phyloP scores from a whole-genome alignment of 1,140 invertebrate genomes.

The Fragariocoptes setiger region DNA sequence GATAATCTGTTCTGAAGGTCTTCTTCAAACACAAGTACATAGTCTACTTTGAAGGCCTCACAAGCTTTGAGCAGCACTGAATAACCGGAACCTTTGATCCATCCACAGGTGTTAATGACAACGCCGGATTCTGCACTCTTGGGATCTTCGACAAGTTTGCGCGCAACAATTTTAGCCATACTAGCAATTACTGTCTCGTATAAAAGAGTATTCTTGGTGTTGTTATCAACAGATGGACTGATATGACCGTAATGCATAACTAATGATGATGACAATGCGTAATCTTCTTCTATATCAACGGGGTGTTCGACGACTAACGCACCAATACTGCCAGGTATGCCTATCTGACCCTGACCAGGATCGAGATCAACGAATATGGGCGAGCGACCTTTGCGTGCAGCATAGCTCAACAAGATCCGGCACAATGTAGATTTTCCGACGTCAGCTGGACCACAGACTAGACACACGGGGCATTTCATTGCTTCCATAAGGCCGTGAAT shows the following conservation, averaged over 20 bases:
- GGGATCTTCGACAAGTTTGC: constrained; percentile 8
- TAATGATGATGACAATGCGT: constrained; percentile 56
- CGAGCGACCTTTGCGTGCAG: constrained; percentile 40
- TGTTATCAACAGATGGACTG: constrained; percentile 31
- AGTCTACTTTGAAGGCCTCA: constrained; percentile 71
- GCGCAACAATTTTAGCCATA: constrained; percentile 46
- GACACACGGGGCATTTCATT: constrained; percentile 25
- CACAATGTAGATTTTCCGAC: constrained; percentile 84
- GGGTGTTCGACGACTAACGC: constrained; percentile 62
- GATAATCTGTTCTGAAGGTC: constrained; percentile 72
- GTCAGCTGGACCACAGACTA: constrained; percentile 60
- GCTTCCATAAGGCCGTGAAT: constrained; percentile 73
- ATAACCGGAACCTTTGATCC: constrained; percentile 36
- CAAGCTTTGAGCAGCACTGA: constrained; percentile 33
- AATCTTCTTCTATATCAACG: constrained; percentile 65
- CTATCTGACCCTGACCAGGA: constrained; percentile 72
- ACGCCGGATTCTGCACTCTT: constrained; percentile 29
- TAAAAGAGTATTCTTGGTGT: constrained; percentile 23
- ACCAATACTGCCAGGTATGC: constrained; percentile 52
- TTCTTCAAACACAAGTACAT: constrained; percentile 81
- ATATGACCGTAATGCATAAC: constrained; percentile 82
- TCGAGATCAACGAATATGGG: constrained; percentile 81
- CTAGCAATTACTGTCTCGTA: constrained; percentile 55
- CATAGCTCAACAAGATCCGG: constrained; percentile 67
- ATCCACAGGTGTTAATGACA: constrained; percentile 90